Conservation (phyloP, 2,113 vertebrate species). For the Scomber scombrus region DNA sequence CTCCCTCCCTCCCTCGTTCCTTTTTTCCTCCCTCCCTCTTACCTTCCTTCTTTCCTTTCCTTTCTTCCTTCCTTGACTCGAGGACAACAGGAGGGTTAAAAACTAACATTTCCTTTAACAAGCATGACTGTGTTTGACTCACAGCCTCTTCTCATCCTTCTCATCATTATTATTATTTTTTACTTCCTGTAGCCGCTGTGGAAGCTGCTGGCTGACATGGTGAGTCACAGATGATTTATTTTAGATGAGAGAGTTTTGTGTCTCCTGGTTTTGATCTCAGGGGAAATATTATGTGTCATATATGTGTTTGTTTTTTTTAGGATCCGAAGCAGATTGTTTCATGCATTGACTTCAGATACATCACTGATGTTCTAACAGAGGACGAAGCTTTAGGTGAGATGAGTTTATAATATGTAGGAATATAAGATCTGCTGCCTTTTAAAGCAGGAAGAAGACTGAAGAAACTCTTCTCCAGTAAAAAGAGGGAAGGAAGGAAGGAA, state of each 20-base stretch:
- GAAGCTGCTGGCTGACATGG: slow-evolving; percentile 88
- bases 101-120: background rate
- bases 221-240: slow-evolving; percentile 71
- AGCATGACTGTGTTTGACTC: slow-evolving; percentile 13
- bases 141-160: background rate
- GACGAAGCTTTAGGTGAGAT: slow-evolving; percentile 85
- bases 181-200: slow-evolving; percentile 83
- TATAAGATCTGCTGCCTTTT: too few relatives aligned
- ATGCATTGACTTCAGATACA: slow-evolving; percentile 90
- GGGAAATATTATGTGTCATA: background rate
- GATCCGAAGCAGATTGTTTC: slow-evolving; percentile 83
- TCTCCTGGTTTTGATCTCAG: background rate
- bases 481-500: too few relatives aligned
- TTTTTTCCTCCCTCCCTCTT: too few relatives aligned
- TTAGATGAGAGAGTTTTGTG: background rate
- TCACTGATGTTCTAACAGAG: slow-evolving; percentile 86
- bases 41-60: too few relatives aligned
- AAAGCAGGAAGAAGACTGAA: too few relatives aligned
- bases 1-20: too few relatives aligned
- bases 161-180: background rate
- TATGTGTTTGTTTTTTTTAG: slow-evolving; percentile 56
- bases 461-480: too few relatives aligned
- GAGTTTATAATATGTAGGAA: background rate
- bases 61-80: too few relatives aligned
- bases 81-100: too few relatives aligned